A percentile compares a stretch with the other conserved stretches of the same genome.
phyloP scores from a whole-genome alignment of 2,797 vertebrate genomes.

The Catharus ustulatus region DNA sequence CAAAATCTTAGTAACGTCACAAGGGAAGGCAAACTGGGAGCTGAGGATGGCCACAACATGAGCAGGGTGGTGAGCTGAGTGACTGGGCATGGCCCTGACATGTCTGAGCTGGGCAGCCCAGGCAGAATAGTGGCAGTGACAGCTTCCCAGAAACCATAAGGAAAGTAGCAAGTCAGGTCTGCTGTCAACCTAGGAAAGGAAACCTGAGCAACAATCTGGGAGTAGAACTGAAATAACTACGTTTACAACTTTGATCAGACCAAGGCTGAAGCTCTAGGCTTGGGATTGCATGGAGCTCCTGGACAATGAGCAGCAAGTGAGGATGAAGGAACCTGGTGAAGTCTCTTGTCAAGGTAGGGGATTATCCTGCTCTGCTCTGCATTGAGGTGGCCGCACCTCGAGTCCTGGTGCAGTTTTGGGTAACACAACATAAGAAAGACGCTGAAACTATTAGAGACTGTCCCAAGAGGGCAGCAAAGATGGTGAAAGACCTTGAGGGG shows the following conservation, averaged over 20 bases:
- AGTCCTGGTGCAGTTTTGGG: not conserved
- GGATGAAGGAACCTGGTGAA: not conserved
- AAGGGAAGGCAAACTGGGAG: not conserved
- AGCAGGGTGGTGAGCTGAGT: not conserved
- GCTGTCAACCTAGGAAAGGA: not conserved
- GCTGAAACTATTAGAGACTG: not conserved
- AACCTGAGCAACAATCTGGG: not conserved
- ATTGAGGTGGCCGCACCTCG: rapidly evolving
- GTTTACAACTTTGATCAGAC: not conserved
- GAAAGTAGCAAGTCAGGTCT: not conserved
- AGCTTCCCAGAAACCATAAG: not conserved
- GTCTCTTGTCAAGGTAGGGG: not conserved
- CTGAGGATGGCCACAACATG: not conserved
- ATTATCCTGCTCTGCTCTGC: not conserved
- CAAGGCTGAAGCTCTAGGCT: not conserved
- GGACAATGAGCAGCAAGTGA: not conserved
- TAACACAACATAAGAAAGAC: not conserved
- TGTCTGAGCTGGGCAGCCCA: not conserved
- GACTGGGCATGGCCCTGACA: not conserved
- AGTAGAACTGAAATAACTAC: not conserved
- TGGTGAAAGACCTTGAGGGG: not conserved
- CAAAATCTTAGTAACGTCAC: not conserved
- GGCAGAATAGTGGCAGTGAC: not conserved
- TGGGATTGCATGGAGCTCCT: not conserved
- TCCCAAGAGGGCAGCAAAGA: not conserved